These are phyloP conservation scores for Mormyrus iriodes DNA, from an alignment of 2,113 vertebrate species.

Conservation along the genomic window DNA sequence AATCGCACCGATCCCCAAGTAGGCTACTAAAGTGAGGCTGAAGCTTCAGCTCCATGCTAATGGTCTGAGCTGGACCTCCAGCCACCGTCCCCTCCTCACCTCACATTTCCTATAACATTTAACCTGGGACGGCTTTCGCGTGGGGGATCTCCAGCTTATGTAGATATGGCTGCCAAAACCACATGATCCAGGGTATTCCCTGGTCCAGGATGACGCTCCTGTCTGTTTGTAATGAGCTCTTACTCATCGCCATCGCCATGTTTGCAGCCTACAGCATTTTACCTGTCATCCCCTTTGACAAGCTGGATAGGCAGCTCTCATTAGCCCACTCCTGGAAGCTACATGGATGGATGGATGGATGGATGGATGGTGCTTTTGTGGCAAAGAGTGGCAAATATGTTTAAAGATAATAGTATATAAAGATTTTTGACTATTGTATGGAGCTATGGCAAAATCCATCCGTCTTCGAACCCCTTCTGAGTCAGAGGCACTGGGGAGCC, in stretches of 20 bases:
- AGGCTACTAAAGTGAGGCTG: too few relatives aligned
- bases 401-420: not conserved
- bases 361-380: constrained; percentile 25
- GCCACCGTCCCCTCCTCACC: not conserved
- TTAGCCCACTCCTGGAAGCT: constrained; percentile 19
- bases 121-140: not conserved
- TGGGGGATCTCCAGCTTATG: not conserved
- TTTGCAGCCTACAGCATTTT: not conserved
- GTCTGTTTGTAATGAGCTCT: not conserved
- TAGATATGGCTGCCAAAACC: not conserved
- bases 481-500: not conserved
- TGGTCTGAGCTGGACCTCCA: not conserved
- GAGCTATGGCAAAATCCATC: not conserved
- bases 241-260: not conserved
- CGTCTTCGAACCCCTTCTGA: not conserved
- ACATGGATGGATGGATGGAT: constrained; percentile 13
- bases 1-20: not conserved
- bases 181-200: not conserved
- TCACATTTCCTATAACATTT: not conserved
- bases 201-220: not conserved
- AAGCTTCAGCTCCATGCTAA: too few relatives aligned
- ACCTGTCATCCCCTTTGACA: constrained; percentile 1
- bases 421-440: not conserved
- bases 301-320: constrained; percentile 37
- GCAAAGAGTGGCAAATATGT: not conserved